Evolutionary conservation across 1,140 invertebrate species (phyloP), one percentile per base, ranked within the genome.

Genomic region (Lepidotrigona ventralis): DNA sequence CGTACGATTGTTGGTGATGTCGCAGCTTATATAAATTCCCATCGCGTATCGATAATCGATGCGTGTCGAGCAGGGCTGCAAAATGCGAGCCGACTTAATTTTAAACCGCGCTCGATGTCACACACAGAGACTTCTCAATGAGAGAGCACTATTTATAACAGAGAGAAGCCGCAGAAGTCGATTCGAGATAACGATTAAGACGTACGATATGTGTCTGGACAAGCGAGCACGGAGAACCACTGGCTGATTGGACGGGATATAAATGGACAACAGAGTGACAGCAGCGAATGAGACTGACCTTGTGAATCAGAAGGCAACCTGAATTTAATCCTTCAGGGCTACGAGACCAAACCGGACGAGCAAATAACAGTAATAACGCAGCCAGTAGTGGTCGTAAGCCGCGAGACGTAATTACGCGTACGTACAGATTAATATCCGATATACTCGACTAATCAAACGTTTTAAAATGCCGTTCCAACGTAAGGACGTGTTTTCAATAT

Each of bases 261-360:
- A 88, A 88, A 88, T 87, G 85, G 82, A 87, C 86, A 81, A 46
- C 72, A 87, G 87, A 88, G 76, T 81, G 87, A 88, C 83, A 88
- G 87, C 80, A 69, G 54, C 69, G 79, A 88, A 85, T 80, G 83
- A 83, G 86, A 79, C 83, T 85, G 86, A 88, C 87, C 83, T 88
- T 88, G 86, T 63, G 83, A 88, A 85, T 77, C 83, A 88, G 79
- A 87, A 87, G 87, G 79, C 87, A 88, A 88, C 84, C 87, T 88
- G 83, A 88, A 88, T 88, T 88, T 88, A 88, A 88, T 88, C 82
- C 86, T 88, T 84, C 86, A 86, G 82, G 78, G 86, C 86, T 84
- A 68, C 74, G 78, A 78, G 86, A 78, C 77, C 81, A 71, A 69
- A 58, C 86, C 85, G 85, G 86, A 87, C 86, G 79, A 82, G 86